These are phyloP conservation scores for Taurulus bubalis DNA, from an alignment of 2,113 vertebrate species.

Conservation along the genomic window DNA sequence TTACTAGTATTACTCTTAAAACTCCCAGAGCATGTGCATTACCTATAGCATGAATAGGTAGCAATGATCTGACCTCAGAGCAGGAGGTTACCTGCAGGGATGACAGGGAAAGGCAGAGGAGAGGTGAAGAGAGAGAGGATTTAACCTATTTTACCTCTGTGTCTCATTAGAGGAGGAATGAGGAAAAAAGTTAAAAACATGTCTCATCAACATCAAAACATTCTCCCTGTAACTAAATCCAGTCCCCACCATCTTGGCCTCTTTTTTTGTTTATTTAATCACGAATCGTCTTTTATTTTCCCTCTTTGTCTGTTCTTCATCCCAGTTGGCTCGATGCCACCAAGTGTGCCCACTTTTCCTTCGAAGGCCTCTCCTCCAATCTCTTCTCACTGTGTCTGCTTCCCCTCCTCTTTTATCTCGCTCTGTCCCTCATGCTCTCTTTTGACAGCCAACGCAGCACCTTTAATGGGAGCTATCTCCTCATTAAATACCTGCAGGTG, in stretches of 20 bases:
- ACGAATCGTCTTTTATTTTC: constrained; percentile 15
- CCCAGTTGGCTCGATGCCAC: constrained; percentile 10
- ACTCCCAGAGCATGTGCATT: constrained; percentile 19
- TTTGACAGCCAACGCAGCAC: constrained; percentile 71
- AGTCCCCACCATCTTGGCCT: not conserved
- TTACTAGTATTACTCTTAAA: not conserved
- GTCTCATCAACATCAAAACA: constrained; percentile 3
- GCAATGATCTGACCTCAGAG: constrained; percentile 25
- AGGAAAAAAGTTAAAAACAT: constrained; percentile 1
- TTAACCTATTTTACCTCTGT: constrained; percentile 48
- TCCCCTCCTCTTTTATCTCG: constrained; percentile 32
- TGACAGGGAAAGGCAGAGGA: constrained; percentile 10
- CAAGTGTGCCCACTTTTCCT: constrained; percentile 15
- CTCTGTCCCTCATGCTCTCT: constrained; percentile 50
- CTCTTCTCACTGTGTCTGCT: constrained; percentile 5
- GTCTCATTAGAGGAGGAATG: constrained; percentile 32
- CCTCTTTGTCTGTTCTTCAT: constrained; percentile 6
- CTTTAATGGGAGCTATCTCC: constrained; percentile 79
- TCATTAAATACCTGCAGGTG: constrained; percentile 80
- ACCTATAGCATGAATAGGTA: constrained; percentile 3
- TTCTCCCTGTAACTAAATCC: constrained; percentile 1
- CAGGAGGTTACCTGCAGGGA: constrained; percentile 25
- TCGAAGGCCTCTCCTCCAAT: constrained; percentile 15
- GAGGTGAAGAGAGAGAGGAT: constrained; percentile 25
- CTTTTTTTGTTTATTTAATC: constrained; percentile 17